phyloP scores from a whole-genome alignment of 2,113 vertebrate genomes.

The Ailurus styani region DNA sequence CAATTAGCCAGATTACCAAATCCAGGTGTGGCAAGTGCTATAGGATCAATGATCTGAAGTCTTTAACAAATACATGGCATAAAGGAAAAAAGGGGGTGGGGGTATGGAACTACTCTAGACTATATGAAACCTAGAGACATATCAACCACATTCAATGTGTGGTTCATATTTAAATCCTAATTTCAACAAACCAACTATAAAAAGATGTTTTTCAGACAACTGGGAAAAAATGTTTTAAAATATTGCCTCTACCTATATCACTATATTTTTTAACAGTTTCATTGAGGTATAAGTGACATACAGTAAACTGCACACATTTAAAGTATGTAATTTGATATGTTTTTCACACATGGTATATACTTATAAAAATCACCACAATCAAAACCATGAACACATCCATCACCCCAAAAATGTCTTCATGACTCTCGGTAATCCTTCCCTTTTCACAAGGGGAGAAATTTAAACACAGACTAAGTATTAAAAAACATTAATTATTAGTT shows the following conservation, averaged over 20 bases:
- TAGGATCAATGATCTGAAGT: not conserved
- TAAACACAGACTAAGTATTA: not conserved
- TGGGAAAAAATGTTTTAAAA: not conserved
- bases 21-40: not conserved
- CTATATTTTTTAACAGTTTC: not conserved
- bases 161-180: not conserved
- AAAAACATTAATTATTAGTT: not conserved
- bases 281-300: not conserved
- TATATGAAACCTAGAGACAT: not conserved
- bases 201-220: not conserved
- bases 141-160: not conserved
- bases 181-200: not conserved
- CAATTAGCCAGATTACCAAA: not conserved
- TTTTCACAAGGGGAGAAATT: not conserved
- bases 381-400: slow-evolving; percentile 6
- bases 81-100: not conserved
- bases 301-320: not conserved
- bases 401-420: not conserved
- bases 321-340: not conserved
- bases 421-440: not conserved
- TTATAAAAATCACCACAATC: not conserved
- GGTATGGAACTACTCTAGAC: not conserved
- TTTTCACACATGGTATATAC: not conserved
- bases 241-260: not conserved
- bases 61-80: not conserved